These are phyloP conservation scores for Endomychus coccineus DNA, from an alignment of 2,888 invertebrate genomes.

Conservation along the genomic window DNA sequence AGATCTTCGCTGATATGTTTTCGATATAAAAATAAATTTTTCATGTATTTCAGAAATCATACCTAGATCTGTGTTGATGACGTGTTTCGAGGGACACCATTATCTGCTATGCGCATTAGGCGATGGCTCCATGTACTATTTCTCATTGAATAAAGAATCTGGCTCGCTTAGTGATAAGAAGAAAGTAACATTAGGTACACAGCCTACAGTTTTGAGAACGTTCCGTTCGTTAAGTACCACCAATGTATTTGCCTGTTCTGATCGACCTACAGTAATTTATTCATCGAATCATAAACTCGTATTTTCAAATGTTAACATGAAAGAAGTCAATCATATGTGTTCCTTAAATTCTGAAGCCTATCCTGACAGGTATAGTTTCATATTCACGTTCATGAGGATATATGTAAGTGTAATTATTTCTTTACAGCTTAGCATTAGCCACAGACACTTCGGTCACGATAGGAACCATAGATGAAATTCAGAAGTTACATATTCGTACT, in stretches of 20 bases:
- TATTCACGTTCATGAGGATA: constrained; percentile 6
- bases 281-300: constrained; percentile 98
- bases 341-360: constrained; percentile 92
- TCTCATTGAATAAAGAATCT: constrained; percentile 67
- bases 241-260: constrained; percentile 98
- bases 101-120: constrained; percentile 90
- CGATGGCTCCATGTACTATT: constrained; percentile 97
- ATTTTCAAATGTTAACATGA: constrained; percentile 95
- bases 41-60: constrained; percentile 71
- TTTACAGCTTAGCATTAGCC: constrained; percentile 79
- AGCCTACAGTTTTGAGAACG: constrained; percentile 86
- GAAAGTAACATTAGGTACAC: constrained; percentile 94
- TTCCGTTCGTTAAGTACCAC: constrained; percentile 86
- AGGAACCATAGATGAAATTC: constrained; percentile 97
- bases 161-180: constrained; percentile 82
- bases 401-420: constrained; percentile 32
- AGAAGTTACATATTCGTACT: constrained; percentile 93
- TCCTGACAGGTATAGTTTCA: constrained; percentile 66
- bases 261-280: constrained; percentile 97
- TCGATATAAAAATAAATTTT: constrained; percentile 2
- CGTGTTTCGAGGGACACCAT: constrained; percentile 85
- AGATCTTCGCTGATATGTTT: background rate
- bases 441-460: constrained; percentile 86
- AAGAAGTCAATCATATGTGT: constrained; percentile 97
- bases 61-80: constrained; percentile 90